phyloP scores from a whole-genome alignment of 2,797 vertebrate genomes.

The Eospalax fontanierii region DNA sequence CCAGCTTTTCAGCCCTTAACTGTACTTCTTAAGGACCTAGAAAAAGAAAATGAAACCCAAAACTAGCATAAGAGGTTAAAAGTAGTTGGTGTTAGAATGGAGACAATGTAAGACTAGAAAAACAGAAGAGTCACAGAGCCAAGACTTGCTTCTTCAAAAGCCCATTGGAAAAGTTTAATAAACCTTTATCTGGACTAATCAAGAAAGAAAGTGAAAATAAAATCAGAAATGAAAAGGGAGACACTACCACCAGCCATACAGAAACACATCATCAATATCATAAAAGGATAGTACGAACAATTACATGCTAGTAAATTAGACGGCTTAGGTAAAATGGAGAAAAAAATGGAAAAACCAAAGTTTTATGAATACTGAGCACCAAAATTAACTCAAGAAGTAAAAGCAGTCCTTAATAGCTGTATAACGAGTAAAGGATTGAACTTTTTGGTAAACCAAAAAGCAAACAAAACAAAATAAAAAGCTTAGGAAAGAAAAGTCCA shows the following conservation, averaged over 20 bases:
- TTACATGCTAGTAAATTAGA: neutral
- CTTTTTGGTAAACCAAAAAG: neutral
- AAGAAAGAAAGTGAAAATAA: neutral
- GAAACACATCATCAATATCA: neutral
- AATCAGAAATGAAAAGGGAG: neutral
- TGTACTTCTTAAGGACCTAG: neutral
- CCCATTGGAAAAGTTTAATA: neutral
- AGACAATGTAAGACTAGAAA: neutral
- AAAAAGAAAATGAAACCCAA: slow-evolving; percentile 39
- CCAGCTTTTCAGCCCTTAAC: neutral
- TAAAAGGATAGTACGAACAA: neutral
- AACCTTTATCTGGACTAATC: neutral
- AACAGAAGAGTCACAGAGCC: neutral
- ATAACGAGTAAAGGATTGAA: neutral
- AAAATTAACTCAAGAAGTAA: neutral
- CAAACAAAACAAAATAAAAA: neutral
- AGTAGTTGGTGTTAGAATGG: neutral
- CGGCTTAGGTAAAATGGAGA: neutral
- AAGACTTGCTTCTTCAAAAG: neutral
- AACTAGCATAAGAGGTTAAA: neutral
- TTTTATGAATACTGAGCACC: neutral
- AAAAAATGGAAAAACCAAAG: neutral
- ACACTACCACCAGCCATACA: neutral
- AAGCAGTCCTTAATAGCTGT: neutral
- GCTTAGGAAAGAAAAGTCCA: neutral